Evolutionary conservation across 2,113 vertebrate genomes (phyloP).

Genomic region (Plotosus lineatus): DNA sequence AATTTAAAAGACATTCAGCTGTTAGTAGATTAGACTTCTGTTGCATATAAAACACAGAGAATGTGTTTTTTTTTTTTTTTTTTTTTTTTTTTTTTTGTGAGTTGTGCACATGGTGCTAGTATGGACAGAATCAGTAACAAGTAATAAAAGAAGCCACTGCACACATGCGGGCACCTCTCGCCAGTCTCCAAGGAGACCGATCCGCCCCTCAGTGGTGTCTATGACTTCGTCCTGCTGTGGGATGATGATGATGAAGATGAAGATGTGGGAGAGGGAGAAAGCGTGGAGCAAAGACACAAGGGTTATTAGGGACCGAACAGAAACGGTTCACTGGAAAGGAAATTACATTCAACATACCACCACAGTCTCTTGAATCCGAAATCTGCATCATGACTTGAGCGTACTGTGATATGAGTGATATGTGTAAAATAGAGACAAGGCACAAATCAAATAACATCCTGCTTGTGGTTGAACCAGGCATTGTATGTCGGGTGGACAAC

Average conservation of each 20-base stretch:
- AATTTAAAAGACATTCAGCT: not conserved
- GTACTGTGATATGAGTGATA: conserved; percentile 37
- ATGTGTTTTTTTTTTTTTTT: too few species aligned
- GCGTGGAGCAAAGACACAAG: conserved; percentile 11
- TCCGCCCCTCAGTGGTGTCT: conserved; percentile 73
- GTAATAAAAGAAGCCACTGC: conserved; percentile 64
- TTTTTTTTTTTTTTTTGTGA: not conserved
- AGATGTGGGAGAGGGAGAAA: not conserved
- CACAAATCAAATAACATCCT: conserved; percentile 20
- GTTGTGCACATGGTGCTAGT: conserved; percentile 37
- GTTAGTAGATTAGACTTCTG: not conserved
- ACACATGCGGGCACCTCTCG: conserved; percentile 78
- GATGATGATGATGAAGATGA: conserved; percentile 34
- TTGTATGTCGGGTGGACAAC: not conserved
- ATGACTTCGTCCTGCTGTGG: conserved; percentile 78
- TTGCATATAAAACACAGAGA: not conserved
- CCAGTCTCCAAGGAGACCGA: conserved; percentile 83
- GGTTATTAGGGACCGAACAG: conserved; percentile 50
- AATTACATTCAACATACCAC: conserved; percentile 20
- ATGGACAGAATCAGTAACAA: conserved; percentile 45
- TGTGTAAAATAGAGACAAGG: conserved; percentile 20
- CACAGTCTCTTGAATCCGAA: conserved; percentile 50
- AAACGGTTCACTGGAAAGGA: conserved; percentile 16
- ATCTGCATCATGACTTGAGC: conserved; percentile 53
- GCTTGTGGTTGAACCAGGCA: conserved; percentile 4